Evolutionary conservation across 2,888 invertebrate genomes (phyloP), one percentile per base, ranked within the genome.

Genomic region (Epinotia bilunana): DNA sequence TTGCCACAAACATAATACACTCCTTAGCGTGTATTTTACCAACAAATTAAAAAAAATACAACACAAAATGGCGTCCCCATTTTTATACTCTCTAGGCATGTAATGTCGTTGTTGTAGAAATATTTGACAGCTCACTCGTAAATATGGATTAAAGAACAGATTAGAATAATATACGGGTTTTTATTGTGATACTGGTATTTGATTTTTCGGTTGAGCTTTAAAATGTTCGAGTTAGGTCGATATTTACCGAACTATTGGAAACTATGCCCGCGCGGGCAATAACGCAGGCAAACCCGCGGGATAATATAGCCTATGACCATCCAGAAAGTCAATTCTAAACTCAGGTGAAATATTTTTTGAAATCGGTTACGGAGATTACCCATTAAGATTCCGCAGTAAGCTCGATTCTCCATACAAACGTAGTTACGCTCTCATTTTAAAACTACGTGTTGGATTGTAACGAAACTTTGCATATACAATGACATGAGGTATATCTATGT

Each of bases 61-160:
- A 12, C 58, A 39, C 39, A 68, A 71, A 64, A 67, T 43, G 69
- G 64, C 71, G 75, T 65, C 74, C 70, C 61, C 70, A 65, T 68
- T 80, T 80, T 81, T 79, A 81, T 79, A 79, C 78, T 55, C 70
- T 76, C 78, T 57, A 73, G 77, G 72, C 69, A 78, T 72, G 78
- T 79, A 78, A 80, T 79, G 39, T 78, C 23, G 64, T 64, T 64
- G 78, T 77, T 61, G 70, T 73, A 68, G 80, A 84, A 79, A 79
- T 83, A 84, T 84, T 81, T 79, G 83, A 84, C 84, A 79, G 73
- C 72, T 55, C 60, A 49, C 12, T 76, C 73, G 82, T 85, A 85
- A 85, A 85, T 84, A 81, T 74, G 82, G 83, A 83, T 85, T 85
- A 85, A 73, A 73, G 69, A 77, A 77, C 76, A 65, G 63, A 79